Evolutionary conservation across 2,113 vertebrate genomes (phyloP).

Genomic region (Pungitius pungitius): DNA sequence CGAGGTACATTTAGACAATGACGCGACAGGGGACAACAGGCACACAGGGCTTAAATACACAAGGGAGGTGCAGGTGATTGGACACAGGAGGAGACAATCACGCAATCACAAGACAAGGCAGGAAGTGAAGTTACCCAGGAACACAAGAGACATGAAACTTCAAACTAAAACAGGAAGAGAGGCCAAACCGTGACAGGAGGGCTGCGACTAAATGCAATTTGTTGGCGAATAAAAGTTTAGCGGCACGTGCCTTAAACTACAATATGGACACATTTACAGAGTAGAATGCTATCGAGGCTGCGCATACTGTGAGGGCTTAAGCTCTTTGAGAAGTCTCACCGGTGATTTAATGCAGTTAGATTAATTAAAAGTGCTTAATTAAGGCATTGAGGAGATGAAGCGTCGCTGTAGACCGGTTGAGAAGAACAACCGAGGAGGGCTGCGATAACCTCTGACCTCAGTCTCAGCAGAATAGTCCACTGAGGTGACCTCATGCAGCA

Average conservation of each 20-base stretch:
- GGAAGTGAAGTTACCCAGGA: too few relatives aligned
- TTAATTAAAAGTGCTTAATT: constrained; percentile 80
- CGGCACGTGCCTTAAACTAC: not conserved
- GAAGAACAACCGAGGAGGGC: constrained; percentile 49
- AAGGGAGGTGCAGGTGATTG: too few relatives aligned
- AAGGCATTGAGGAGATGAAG: constrained; percentile 53
- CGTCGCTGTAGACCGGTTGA: constrained; percentile 36
- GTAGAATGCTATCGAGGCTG: constrained; percentile 17
- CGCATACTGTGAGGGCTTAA: constrained; percentile 43
- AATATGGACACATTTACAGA: constrained; percentile 16
- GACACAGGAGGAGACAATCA: too few relatives aligned
- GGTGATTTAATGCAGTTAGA: constrained; percentile 55
- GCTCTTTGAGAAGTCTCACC: constrained; percentile 57
- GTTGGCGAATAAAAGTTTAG: not conserved
- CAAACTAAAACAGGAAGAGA: too few relatives aligned
- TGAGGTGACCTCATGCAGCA: constrained; percentile 32
- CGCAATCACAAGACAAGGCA: too few relatives aligned
- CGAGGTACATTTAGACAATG: too few relatives aligned
- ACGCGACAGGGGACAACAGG: too few relatives aligned
- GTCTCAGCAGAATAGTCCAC: constrained; percentile 40
- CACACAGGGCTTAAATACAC: too few relatives aligned
- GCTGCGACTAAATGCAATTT: not conserved
- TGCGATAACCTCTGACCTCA: constrained; percentile 68
- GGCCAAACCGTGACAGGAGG: too few relatives aligned
- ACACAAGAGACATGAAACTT: too few relatives aligned